A percentile compares a stretch with the other conserved stretches of the same genome.
Conservation (phyloP, 2,888 invertebrate species). For the Mythimna albipuncta region DNA sequence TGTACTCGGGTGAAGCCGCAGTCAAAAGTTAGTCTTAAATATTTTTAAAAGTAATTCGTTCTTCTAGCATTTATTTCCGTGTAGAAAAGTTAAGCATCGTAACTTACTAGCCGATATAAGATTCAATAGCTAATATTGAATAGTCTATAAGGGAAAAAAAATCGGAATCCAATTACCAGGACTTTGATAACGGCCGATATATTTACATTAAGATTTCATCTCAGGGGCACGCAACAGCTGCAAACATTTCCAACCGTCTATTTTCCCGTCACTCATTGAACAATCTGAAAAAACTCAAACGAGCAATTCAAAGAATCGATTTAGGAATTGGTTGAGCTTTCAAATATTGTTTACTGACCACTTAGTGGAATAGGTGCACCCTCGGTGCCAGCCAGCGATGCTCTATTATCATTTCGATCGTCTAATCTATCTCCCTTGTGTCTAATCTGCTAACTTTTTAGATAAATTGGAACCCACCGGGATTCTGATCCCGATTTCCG, state of each 20-base stretch:
- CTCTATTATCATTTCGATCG: neutral
- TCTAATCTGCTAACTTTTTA: no score
- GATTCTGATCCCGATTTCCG: no score
- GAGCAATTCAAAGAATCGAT: constrained; percentile 42
- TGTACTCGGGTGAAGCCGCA: no score
- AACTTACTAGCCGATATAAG: no score
- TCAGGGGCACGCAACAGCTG: constrained; percentile 16
- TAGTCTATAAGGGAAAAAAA: neutral
- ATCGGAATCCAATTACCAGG: neutral
- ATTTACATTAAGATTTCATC: constrained; percentile 29
- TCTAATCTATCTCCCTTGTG: no score
- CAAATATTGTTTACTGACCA: constrained; percentile 37
- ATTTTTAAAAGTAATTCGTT: no score
- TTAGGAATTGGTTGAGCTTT: constrained; percentile 8
- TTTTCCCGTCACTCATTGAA: constrained; percentile 31
- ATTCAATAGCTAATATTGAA: no score
- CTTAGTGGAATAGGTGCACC: constrained; percentile 35
- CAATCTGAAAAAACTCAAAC: constrained; percentile 23
- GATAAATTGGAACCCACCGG: no score
- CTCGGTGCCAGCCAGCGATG: neutral
- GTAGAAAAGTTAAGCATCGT: no score
- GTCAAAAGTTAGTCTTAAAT: no score
- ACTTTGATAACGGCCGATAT: constrained; percentile 10
- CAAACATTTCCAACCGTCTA: constrained; percentile 26
- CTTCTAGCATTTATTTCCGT: no score